Percentiles rank a stretch among this genome's conserved stretches.
Evolutionary conservation across 2,888 invertebrate genomes (phyloP).

Genomic region (Epirrhoe tristata): DNA sequence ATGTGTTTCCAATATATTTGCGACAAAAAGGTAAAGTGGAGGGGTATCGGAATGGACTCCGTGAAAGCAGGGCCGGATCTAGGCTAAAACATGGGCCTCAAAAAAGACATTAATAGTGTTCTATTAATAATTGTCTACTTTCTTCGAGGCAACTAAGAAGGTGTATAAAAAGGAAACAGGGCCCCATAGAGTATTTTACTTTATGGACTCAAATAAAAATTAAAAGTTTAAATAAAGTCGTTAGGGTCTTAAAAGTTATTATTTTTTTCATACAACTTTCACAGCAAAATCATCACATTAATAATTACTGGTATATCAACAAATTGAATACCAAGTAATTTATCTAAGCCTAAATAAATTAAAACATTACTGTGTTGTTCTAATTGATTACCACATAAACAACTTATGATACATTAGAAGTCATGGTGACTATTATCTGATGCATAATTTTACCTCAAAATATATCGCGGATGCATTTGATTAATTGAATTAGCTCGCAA

Average conservation of each 20-base stretch:
- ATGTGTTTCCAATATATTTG: slow-evolving; percentile 57
- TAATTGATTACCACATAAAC: slow-evolving; percentile 5
- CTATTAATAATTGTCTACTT: no score
- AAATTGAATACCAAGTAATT: neutral
- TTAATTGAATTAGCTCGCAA: slow-evolving; percentile 34
- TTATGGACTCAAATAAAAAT: no score
- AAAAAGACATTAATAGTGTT: no score
- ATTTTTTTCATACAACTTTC: no score
- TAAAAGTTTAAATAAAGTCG: no score
- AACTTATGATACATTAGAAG: slow-evolving; percentile 16
- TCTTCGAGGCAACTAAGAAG: no score
- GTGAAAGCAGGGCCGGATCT: slow-evolving; percentile 38
- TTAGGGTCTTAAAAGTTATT: no score
- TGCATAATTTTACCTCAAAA: slow-evolving; percentile 34
- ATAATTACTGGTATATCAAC: neutral
- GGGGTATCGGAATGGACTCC: slow-evolving; percentile 51
- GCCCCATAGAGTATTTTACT: no score
- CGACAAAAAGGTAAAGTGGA: slow-evolving; percentile 48
- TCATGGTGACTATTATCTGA: slow-evolving; percentile 17
- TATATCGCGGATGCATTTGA: slow-evolving; percentile 34
- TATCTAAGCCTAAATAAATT: neutral
- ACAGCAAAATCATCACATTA: no score
- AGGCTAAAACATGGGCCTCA: neutral
- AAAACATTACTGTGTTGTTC: neutral
- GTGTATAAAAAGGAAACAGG: no score